Conservation (phyloP, 2,888 invertebrate genomes). For the Caenorhabditis sp. region DNA sequence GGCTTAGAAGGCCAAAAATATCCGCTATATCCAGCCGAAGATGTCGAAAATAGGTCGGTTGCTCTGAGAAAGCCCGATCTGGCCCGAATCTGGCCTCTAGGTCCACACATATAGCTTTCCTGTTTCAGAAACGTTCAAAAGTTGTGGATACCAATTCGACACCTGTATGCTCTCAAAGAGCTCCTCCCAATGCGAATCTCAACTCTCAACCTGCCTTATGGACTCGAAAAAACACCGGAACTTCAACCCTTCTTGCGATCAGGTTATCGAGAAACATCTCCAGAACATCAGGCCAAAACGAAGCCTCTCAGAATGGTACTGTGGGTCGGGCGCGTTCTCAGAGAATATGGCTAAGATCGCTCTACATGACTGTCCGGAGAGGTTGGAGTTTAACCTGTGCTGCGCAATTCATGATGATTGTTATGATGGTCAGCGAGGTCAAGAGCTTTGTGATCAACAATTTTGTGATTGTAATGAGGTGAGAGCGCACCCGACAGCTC, state of each 20-base stretch:
- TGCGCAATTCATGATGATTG: constrained; percentile 21
- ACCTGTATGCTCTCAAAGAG: not conserved
- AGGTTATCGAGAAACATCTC: not conserved
- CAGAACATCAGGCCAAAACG: not conserved
- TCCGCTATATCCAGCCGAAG: too few species aligned
- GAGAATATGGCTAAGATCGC: not conserved
- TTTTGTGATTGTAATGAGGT: constrained; percentile 11
- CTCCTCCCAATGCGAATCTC: not conserved
- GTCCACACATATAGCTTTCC: not conserved
- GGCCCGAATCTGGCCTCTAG: too few species aligned
- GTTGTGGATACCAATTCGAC: not conserved
- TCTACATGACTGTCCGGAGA: not conserved
- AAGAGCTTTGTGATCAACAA: constrained; percentile 1
- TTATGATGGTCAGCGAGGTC: not conserved
- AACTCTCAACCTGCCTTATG: not conserved
- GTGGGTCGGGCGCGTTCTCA: not conserved
- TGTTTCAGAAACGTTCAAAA: not conserved
- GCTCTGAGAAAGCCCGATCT: too few species aligned
- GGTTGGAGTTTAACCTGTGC: constrained; percentile 9
- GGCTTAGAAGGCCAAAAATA: too few species aligned
- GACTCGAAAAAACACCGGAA: not conserved
- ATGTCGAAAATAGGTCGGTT: too few species aligned
- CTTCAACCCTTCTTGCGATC: not conserved
- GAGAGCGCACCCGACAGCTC: too few species aligned
- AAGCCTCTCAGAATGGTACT: not conserved